These are phyloP conservation scores for Cryptops parisi DNA, from an alignment of 2,888 invertebrate species.

Conservation along the genomic window DNA sequence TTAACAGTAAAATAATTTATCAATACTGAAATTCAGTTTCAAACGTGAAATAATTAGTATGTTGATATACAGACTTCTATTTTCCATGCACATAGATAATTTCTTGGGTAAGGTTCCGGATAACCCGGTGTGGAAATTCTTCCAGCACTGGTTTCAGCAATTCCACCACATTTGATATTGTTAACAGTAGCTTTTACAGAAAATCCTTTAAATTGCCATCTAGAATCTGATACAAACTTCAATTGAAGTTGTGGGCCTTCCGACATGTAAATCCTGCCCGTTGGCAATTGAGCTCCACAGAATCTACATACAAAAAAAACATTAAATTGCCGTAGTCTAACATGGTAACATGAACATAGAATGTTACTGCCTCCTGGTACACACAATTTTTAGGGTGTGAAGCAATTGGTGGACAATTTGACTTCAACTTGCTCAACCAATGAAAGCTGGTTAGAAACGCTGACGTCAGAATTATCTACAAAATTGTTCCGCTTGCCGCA, in stretches of 20 bases:
- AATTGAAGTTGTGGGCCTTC: constrained; percentile 7
- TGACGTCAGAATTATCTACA: too few relatives aligned
- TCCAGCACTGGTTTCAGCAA: constrained; percentile 5
- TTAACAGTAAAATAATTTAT: neutral
- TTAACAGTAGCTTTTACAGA: constrained; percentile 3
- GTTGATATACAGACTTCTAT: constrained; percentile 3
- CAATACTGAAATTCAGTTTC: neutral
- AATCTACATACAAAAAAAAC: constrained; percentile 2
- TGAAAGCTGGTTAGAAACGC: too few relatives aligned
- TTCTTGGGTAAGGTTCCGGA: constrained; percentile 3
- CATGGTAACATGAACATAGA: too few relatives aligned
- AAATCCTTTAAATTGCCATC: constrained; percentile 8
- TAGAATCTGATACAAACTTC: constrained; percentile 9
- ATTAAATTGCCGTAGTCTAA: neutral
- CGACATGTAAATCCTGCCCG: constrained; percentile 1
- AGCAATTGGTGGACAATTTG: too few relatives aligned
- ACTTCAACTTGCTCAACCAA: too few relatives aligned
- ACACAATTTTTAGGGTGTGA: too few relatives aligned
- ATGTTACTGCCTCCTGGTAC: too few relatives aligned
- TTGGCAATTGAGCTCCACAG: constrained; percentile 4
- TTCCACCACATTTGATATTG: constrained; percentile 7
- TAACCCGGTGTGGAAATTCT: constrained; percentile 9
- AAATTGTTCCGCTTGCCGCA: too few relatives aligned
- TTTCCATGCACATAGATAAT: constrained; percentile 8
- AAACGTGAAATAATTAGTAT: neutral